phyloP scores from a whole-genome alignment of 2,113 vertebrate species.

The Carettochelys insculpta region DNA sequence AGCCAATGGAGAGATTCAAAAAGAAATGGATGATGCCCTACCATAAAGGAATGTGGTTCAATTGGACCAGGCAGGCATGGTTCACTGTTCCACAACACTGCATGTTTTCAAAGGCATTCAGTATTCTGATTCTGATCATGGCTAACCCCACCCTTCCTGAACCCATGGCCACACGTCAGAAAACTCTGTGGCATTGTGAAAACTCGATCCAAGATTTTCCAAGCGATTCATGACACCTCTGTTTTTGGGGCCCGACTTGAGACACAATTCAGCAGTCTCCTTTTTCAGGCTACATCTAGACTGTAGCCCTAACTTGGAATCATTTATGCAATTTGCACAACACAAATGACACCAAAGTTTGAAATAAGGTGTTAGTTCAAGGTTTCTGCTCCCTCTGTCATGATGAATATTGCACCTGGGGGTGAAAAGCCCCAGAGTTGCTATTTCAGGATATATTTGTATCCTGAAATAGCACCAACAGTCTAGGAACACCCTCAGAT shows the following conservation, averaged over 20 bases:
- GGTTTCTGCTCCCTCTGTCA: too few relatives aligned
- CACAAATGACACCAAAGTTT: too few relatives aligned
- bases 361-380: too few relatives aligned
- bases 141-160: accelerated
- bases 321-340: too few relatives aligned
- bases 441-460: too few relatives aligned
- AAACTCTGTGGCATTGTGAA: not conserved
- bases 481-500: too few relatives aligned
- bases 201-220: not conserved
- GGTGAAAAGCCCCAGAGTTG: too few relatives aligned
- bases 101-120: not conserved
- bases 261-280: not conserved
- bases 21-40: not conserved
- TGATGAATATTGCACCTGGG: too few relatives aligned
- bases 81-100: not conserved
- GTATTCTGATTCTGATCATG: not conserved
- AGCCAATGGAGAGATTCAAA: not conserved
- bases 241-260: not conserved
- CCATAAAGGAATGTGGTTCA: not conserved
- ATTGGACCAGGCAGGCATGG: not conserved
- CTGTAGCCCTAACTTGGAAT: too few relatives aligned
- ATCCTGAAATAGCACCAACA: too few relatives aligned
- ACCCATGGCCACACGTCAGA: not conserved
- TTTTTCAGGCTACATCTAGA: not conserved
- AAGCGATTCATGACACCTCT: not conserved